These are phyloP conservation scores for Argya squamiceps DNA, from an alignment of 2,797 vertebrate species.

Conservation along the genomic window DNA sequence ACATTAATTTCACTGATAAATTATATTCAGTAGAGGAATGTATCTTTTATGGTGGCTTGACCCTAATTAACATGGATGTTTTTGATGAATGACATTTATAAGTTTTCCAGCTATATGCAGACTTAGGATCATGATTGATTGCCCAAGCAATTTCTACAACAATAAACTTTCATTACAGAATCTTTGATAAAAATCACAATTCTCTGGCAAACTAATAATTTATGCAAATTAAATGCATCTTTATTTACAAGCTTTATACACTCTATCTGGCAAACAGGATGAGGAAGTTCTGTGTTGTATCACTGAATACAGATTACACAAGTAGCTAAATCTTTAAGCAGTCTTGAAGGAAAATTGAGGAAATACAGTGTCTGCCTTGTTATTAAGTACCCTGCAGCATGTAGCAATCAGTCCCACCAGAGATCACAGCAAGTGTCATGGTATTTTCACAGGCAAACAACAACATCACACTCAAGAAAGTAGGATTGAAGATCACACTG, in stretches of 20 bases:
- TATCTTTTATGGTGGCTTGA: not conserved
- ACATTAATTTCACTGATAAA: not conserved
- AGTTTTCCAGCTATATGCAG: not conserved
- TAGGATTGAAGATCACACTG: not conserved
- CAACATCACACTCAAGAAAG: not conserved
- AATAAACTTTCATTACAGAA: not conserved
- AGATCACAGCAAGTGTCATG: not conserved
- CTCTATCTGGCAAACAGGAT: not conserved
- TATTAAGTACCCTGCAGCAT: not conserved
- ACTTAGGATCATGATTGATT: not conserved
- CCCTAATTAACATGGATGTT: not conserved
- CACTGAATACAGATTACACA: not conserved
- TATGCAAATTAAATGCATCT: slow-evolving; percentile 18
- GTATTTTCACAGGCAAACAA: not conserved
- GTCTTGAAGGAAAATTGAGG: not conserved
- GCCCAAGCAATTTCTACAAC: not conserved
- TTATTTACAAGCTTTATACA: slow-evolving; percentile 2
- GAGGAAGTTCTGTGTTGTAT: not conserved
- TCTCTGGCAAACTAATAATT: not conserved
- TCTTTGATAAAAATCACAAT: slow-evolving; percentile 20
- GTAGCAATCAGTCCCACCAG: not conserved
- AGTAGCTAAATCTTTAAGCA: not conserved
- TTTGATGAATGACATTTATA: not conserved
- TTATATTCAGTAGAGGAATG: not conserved
- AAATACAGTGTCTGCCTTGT: not conserved